Conservation (phyloP, 2,797 vertebrate species). For the Mormyrops attenuatus region DNA sequence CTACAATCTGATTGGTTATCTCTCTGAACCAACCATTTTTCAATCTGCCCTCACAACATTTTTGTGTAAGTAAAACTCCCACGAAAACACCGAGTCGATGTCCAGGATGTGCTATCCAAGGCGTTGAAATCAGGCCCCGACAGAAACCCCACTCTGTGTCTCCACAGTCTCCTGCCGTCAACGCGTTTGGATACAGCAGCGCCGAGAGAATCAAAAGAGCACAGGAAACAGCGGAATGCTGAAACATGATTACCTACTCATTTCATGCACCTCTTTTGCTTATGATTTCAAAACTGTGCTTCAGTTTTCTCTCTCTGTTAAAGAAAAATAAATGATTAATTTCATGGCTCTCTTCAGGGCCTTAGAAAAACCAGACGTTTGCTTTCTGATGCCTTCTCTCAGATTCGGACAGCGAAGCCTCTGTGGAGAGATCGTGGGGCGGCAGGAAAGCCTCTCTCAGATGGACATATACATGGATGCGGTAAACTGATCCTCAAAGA, state of each 20-base stretch:
- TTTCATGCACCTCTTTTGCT: not conserved
- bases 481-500: not conserved
- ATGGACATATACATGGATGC: not conserved
- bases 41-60: not conserved
- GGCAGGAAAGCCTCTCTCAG: not conserved
- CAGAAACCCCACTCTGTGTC: not conserved
- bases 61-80: not conserved
- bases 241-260: not conserved
- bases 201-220: not conserved
- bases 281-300: not conserved
- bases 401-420: not conserved
- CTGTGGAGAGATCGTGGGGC: not conserved
- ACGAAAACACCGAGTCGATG: not conserved
- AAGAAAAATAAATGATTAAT: not conserved
- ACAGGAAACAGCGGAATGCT: not conserved
- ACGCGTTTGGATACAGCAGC: not conserved
- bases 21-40: not conserved
- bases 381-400: not conserved
- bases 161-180: not conserved
- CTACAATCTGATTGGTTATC: not conserved
- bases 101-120: slow-evolving; percentile 17
- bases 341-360: not conserved
- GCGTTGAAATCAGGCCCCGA: slow-evolving; percentile 16
- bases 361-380: not conserved
- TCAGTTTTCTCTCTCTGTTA: not conserved